Conservation (phyloP, 2,888 invertebrate species). For the Leptinotarsa juncta region DNA sequence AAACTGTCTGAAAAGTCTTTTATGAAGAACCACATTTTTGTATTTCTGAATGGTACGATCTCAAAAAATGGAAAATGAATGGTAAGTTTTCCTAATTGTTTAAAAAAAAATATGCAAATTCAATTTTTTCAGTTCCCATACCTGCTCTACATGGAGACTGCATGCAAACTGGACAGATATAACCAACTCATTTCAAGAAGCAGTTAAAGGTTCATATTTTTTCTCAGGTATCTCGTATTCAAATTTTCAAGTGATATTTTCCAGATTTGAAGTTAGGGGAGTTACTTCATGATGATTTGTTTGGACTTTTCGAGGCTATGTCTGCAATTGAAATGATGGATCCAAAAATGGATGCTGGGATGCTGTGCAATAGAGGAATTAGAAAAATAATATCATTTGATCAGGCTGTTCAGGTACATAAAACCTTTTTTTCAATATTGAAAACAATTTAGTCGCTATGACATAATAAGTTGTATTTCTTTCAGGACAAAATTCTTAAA, state of each 20-base stretch:
- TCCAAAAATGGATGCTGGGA: constrained; percentile 99
- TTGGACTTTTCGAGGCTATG: constrained; percentile 98
- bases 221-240: background rate
- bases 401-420: constrained; percentile 81
- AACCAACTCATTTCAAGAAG: constrained; percentile 54
- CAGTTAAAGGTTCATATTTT: constrained; percentile 54
- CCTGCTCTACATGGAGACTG: constrained; percentile 37
- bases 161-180: constrained; percentile 54
- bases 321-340: constrained; percentile 99
- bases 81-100: background rate
- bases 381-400: constrained; percentile 88
- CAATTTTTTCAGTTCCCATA: constrained; percentile 37
- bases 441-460: too few species aligned
- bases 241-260: constrained; percentile 27
- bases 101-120: background rate
- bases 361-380: constrained; percentile 91
- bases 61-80: constrained; percentile 17
- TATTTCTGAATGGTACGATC: background rate
- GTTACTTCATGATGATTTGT: constrained; percentile 89
- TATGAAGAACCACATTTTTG: too few species aligned
- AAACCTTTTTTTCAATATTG: too few species aligned
- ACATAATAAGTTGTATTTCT: constrained; percentile 42
- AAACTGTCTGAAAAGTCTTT: too few species aligned
- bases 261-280: constrained; percentile 87
- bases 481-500: constrained; percentile 81